These are phyloP conservation scores for Pipistrellus pipistrellus DNA, from an alignment of 2,797 vertebrate genomes.

Conservation along the genomic window DNA sequence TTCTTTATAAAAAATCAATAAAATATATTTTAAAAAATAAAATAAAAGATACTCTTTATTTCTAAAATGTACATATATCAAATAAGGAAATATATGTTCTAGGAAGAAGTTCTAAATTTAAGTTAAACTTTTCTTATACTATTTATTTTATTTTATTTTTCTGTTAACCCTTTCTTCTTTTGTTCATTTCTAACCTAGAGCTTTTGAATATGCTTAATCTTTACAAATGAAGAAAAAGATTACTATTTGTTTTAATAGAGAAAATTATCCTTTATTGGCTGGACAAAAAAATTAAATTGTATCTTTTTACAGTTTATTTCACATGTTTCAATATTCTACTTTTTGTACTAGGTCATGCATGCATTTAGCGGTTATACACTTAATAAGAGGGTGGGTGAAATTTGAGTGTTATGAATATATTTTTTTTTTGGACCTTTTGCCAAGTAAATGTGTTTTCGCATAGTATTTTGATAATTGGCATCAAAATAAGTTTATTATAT, in stretches of 20 bases:
- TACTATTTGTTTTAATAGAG: constrained; percentile 56
- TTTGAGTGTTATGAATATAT: constrained; percentile 57
- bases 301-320: constrained; percentile 42
- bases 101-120: constrained; percentile 53
- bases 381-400: constrained; percentile 75
- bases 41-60: constrained; percentile 7
- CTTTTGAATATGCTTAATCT: constrained; percentile 39
- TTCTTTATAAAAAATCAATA: too few species aligned
- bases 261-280: constrained; percentile 48
- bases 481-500: constrained; percentile 64
- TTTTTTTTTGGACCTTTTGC: constrained; percentile 68
- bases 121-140: constrained; percentile 35
- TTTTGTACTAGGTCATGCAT: constrained; percentile 74
- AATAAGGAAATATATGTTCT: constrained; percentile 50
- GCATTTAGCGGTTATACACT: constrained; percentile 66
- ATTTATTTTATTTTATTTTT: constrained; percentile 26
- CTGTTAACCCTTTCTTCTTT: constrained; percentile 58
- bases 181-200: constrained; percentile 54
- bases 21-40: too few species aligned
- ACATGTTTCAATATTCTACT: constrained; percentile 50
- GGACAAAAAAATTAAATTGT: constrained; percentile 36
- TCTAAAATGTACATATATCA: constrained; percentile 42
- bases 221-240: constrained; percentile 39
- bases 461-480: constrained; percentile 74
- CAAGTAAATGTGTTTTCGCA: constrained; percentile 62